These are phyloP conservation scores for Oscheius sp. DNA, from an alignment of 2,888 invertebrate genomes.

Conservation along the genomic window DNA sequence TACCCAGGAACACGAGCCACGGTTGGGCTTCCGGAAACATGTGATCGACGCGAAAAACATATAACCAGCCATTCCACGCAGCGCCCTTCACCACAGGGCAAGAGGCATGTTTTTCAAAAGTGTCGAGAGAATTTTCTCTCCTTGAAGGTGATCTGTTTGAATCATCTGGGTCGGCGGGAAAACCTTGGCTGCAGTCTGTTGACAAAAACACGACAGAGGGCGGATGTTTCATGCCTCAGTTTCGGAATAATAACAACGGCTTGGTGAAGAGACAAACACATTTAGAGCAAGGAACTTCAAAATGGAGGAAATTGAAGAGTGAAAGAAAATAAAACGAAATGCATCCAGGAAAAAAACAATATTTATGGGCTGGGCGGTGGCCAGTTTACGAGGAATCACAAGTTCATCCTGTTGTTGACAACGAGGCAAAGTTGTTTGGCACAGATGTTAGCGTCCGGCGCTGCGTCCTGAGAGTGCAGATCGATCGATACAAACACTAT, in stretches of 20 bases:
- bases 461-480: slow-evolving; percentile 34
- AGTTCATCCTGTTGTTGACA: neutral
- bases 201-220: slow-evolving; percentile 10
- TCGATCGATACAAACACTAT: slow-evolving; percentile 39
- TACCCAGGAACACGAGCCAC: too few species aligned
- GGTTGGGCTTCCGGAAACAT: too few species aligned
- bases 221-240: slow-evolving; percentile 1
- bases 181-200: neutral
- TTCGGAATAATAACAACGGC: slow-evolving; percentile 5
- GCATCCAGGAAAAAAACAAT: neutral
- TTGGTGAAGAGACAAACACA: neutral
- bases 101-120: too few species aligned
- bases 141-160: too few species aligned
- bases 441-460: slow-evolving; percentile 28
- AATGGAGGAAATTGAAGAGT: neutral
- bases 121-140: too few species aligned
- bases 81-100: too few species aligned
- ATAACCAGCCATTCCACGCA: too few species aligned
- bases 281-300: neutral
- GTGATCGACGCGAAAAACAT: too few species aligned
- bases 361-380: too few species aligned
- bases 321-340: neutral
- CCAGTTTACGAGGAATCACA: neutral
- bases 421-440: slow-evolving; percentile 17
- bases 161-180: too few species aligned